Conservation (phyloP, 2,888 invertebrate genomes). For the Epistrophe eligans region DNA sequence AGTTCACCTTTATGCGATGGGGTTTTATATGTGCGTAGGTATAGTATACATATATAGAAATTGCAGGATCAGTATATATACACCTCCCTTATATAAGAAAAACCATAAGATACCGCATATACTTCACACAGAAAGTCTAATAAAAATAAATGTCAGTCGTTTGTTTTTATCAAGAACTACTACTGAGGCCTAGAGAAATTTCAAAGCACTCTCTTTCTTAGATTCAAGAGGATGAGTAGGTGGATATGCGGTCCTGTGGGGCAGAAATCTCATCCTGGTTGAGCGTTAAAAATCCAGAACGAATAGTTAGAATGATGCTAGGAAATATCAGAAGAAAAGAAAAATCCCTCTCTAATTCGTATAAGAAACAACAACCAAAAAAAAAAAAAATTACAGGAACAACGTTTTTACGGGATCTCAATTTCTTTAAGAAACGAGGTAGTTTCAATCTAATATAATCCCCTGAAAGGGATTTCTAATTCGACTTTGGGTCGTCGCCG, state of each 20-base stretch:
- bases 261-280: slow-evolving; percentile 31
- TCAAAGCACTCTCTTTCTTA: slow-evolving; percentile 22
- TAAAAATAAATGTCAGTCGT: slow-evolving; percentile 84
- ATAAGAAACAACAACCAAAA: slow-evolving; percentile 1
- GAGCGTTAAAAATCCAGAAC: slow-evolving; percentile 38
- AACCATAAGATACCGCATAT: slow-evolving; percentile 35
- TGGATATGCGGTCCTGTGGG: slow-evolving; percentile 33
- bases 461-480: slow-evolving; percentile 79
- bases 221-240: background rate
- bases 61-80: slow-evolving; percentile 25
- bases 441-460: slow-evolving; percentile 77
- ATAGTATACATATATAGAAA: too few species aligned
- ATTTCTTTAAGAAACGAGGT: slow-evolving; percentile 73
- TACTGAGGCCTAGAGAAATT: slow-evolving; percentile 73
- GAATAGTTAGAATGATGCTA: slow-evolving; percentile 14
- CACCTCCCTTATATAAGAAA: slow-evolving; percentile 3
- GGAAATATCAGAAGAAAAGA: slow-evolving; percentile 2
- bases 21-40: slow-evolving; percentile 19
- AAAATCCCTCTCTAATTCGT: slow-evolving; percentile 69
- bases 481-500: slow-evolving; percentile 69
- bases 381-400: background rate
- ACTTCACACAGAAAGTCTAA: slow-evolving; percentile 80
- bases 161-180: slow-evolving; percentile 82
- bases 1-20: slow-evolving; percentile 66
- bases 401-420: slow-evolving; percentile 74